These are phyloP conservation scores for Botia almorhae DNA, from an alignment of 2,797 vertebrate species.

Conservation along the genomic window DNA sequence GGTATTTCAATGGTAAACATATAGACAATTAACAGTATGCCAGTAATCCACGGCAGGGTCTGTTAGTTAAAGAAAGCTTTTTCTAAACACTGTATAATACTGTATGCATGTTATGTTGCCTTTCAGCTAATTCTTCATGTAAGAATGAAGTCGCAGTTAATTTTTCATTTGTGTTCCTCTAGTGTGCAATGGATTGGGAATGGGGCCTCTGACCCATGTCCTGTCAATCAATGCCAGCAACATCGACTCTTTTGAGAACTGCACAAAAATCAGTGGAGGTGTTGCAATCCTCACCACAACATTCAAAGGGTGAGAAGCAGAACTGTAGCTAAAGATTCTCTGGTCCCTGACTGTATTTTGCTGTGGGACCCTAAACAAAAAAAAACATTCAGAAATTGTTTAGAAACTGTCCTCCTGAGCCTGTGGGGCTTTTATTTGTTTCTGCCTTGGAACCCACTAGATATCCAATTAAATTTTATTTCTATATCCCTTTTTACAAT, in stretches of 20 bases:
- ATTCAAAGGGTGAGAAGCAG: slow-evolving; percentile 82
- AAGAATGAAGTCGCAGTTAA: slow-evolving; percentile 1
- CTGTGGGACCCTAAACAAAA: background rate
- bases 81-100: background rate
- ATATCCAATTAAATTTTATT: too few relatives aligned
- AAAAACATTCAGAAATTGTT: too few relatives aligned
- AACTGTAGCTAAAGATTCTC: background rate
- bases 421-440: too few relatives aligned
- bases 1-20: background rate
- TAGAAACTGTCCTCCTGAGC: too few relatives aligned
- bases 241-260: slow-evolving; percentile 93
- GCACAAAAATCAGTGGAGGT: slow-evolving; percentile 91
- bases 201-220: slow-evolving; percentile 77
- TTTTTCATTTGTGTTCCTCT: slow-evolving; percentile 33
- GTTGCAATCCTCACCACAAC: slow-evolving; percentile 85
- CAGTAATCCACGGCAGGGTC: background rate
- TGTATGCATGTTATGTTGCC: background rate
- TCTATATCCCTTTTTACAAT: too few relatives aligned
- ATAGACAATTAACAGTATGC: background rate
- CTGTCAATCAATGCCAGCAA: slow-evolving; percentile 93
- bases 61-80: background rate
- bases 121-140: background rate
- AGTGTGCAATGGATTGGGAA: slow-evolving; percentile 90
- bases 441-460: too few relatives aligned
- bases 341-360: background rate